These are phyloP conservation scores for Bedellia somnulentella DNA, from an alignment of 2,888 invertebrate species.

Conservation along the genomic window DNA sequence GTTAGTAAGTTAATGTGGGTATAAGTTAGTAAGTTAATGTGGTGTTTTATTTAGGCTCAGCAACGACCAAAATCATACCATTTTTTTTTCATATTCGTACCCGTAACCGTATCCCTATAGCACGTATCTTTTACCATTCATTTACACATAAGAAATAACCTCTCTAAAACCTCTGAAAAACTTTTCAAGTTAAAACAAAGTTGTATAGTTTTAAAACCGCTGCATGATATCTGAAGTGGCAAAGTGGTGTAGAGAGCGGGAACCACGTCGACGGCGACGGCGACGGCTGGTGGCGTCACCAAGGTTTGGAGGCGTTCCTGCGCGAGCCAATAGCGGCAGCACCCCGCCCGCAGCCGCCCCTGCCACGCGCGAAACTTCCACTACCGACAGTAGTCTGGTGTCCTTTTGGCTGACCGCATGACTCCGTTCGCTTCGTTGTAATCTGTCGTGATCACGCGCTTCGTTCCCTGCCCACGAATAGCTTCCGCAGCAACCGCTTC, in stretches of 20 bases:
- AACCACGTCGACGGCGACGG: constrained; percentile 24
- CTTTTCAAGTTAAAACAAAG: too few relatives aligned
- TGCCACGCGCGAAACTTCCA: constrained; percentile 28
- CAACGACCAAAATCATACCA: too few relatives aligned
- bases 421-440: constrained; percentile 61
- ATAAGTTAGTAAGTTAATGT: too few relatives aligned
- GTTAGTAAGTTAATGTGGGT: too few relatives aligned
- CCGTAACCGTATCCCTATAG: too few relatives aligned
- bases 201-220: too few relatives aligned
- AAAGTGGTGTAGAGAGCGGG: constrained; percentile 22
- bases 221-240: too few relatives aligned
- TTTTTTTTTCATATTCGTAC: too few relatives aligned
- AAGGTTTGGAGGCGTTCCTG: constrained; percentile 43
- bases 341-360: constrained; percentile 35
- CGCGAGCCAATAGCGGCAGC: constrained; percentile 48
- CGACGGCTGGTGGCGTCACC: constrained; percentile 31
- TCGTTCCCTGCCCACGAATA: constrained; percentile 25
- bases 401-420: constrained; percentile 64
- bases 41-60: too few relatives aligned
- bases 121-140: too few relatives aligned
- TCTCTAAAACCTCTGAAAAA: too few relatives aligned
- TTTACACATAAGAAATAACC: too few relatives aligned
- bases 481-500: constrained; percentile 53
- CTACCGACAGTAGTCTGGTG: constrained; percentile 60
- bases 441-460: constrained; percentile 47